Percentiles rank a stretch among this genome's conserved stretches.
Evolutionary conservation across 2,113 vertebrate genomes (phyloP).

Genomic region (cattle (Bos taurus)): DNA sequence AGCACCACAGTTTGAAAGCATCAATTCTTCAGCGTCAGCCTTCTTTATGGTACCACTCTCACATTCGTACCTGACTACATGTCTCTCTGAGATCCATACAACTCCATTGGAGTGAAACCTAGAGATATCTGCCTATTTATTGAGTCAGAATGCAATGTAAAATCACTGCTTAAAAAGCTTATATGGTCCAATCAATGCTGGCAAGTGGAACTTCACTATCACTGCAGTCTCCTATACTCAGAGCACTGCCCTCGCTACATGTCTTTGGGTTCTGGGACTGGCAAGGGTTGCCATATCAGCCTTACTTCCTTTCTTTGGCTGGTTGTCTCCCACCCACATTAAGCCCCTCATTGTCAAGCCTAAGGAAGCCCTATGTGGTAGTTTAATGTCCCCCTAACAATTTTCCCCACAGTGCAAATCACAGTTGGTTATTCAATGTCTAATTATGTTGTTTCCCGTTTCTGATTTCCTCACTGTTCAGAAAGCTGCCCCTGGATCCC

Average conservation of each 20-base stretch:
- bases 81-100: not conserved
- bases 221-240: not conserved
- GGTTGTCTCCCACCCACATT: not conserved
- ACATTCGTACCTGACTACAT: not conserved
- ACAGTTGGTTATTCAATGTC: not conserved
- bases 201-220: not conserved
- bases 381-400: not conserved
- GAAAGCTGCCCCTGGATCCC: not conserved
- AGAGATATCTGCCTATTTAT: not conserved
- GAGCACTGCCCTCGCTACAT: not conserved
- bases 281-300: not conserved
- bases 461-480: not conserved
- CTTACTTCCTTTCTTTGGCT: not conserved
- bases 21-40: not conserved
- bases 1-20: not conserved
- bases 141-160: not conserved
- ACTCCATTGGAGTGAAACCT: not conserved
- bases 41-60: not conserved
- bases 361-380: not conserved
- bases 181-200: not conserved
- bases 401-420: not conserved
- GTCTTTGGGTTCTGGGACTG: not conserved
- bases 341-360: not conserved
- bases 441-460: not conserved
- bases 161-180: not conserved